Evolutionary conservation across 2,888 invertebrate species (phyloP), one percentile per base, ranked within the genome.

Genomic region (Caenorhabditis virilis): DNA sequence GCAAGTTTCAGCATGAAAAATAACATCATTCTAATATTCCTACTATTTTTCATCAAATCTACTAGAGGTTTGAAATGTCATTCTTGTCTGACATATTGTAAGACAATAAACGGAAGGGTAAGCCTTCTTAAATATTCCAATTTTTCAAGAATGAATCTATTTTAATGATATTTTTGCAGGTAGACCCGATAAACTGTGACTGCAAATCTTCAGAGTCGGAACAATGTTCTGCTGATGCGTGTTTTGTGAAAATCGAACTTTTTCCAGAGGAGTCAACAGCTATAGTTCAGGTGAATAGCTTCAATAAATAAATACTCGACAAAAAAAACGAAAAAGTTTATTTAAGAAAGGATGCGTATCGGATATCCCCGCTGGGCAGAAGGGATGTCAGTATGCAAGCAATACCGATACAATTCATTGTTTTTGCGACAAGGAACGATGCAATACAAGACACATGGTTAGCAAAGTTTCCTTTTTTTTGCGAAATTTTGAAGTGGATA

Each of bases 261-360:
- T 77, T 81, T 63, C 54, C 68, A 22, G 76, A 77, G 20, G 82
- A 82, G 53, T 64, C 64, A 15, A 78, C 76, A 16, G 82, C 80
- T 22, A 75, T 79, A 52, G 70, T 82, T 33, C 82, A 82, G 78
- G 80, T 78, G 42, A 52, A 56, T 50, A n/a, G n/a, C n/a, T n/a
- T n/a, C n/a, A n/a, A n/a, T n/a, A n/a, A n/a, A n/a, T n/a, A n/a
- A n/a, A n/a, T n/a, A n/a, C n/a, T n/a, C n/a, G n/a, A n/a, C n/a
- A n/a, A n/a, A n/a, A n/a, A n/a, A n/a, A n/a, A n/a, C n/a, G n/a
- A n/a, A 22, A 16, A 22, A 22, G 36, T 9, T 52, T 49, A 30
- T 67, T 79, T 42, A 57, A 82, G 80, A 82, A 82, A 69, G 82
- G 82, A 48, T 82, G 82, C 64, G 72, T 76, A 45, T 64, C 74